phyloP scores from a whole-genome alignment of 2,113 vertebrate species.

The Sinosuthora webbiana region DNA sequence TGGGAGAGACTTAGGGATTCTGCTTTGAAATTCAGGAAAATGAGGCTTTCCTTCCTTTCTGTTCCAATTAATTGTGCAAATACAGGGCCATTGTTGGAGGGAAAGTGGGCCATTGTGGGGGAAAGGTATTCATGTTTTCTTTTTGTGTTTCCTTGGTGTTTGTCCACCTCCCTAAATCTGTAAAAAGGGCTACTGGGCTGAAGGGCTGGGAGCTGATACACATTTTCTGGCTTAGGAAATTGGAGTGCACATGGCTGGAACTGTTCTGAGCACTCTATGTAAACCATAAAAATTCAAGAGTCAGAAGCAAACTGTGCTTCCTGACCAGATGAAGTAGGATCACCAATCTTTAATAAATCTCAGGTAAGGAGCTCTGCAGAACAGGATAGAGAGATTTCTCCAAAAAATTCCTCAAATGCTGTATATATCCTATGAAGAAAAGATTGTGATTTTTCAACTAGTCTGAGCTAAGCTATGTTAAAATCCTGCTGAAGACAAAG shows the following conservation, averaged over 20 bases:
- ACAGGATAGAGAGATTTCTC: neutral
- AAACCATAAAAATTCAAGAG: neutral
- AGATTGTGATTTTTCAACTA: neutral
- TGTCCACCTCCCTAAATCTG: neutral
- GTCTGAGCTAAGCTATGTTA: neutral
- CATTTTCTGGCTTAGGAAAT: neutral
- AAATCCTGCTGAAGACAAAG: neutral
- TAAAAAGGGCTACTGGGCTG: neutral
- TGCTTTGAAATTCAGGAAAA: neutral
- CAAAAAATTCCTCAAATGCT: neutral
- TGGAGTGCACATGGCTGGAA: neutral
- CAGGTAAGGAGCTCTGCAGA: neutral
- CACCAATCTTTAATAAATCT: neutral
- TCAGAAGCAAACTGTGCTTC: neutral
- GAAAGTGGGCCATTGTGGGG: neutral
- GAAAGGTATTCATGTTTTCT: neutral
- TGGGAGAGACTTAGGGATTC: neutral
- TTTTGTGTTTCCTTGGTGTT: neutral
- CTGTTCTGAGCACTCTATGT: neutral
- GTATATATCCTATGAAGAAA: neutral
- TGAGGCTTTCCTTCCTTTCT: neutral
- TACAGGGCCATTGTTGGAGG: accelerated
- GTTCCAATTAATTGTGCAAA: neutral
- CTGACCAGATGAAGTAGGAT: neutral
- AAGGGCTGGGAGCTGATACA: neutral